Base-by-base conservation (phyloP, 1,140 invertebrate genomes). In the Drosophila tani region DNA sequence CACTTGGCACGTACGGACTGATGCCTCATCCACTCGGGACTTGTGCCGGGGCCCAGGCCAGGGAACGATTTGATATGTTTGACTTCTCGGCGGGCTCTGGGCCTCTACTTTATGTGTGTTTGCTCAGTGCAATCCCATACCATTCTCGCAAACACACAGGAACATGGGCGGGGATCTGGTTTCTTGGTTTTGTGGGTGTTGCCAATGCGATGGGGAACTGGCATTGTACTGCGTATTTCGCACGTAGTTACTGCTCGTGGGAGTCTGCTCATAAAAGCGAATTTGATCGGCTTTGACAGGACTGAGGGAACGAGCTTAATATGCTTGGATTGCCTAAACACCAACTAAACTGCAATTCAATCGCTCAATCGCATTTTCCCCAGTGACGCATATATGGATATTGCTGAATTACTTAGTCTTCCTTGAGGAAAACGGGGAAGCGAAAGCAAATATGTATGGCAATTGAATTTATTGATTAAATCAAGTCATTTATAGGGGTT, bases 341-440 rank as follows among this genome's bases (percentile, higher is more conserved):
- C 62, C 69, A 62, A 51, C 53, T 74, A 74, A 88, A 78, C 46
- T 79, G 81, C 81, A 83, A 88, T 83, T 83, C 84, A 88, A 88
- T 86, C 49, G 65, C 15, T 24, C 47, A 62, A 12, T 58, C 17
- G 40, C 47, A n/a, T 14, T 27, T 27, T 58, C 19, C 51, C n/a
- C 15, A 35, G 14, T 8, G 35, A 49, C n/a, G 32, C 8, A 14
- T 7, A 19, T 14, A 53, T 2, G 9, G 32, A 40, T 21, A 59
- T n/a, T 35, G 49, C 15, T n/a, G 15, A 70, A 29, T 27, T 5
- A 47, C 15, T 21, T 40, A 15, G 0, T 8, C 7, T 3, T 46
- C 1, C 5, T n/a, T 32, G 5, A 12, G 27, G 4, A 6, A 32
- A 27, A 7, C 0, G 5, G 27, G 35, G 4, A 35, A 35, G 3